Percentiles rank a stretch among this genome's conserved stretches.
Evolutionary conservation across 2,888 invertebrate species (phyloP).

Genomic region (Xanthorhoe spadicearia): DNA sequence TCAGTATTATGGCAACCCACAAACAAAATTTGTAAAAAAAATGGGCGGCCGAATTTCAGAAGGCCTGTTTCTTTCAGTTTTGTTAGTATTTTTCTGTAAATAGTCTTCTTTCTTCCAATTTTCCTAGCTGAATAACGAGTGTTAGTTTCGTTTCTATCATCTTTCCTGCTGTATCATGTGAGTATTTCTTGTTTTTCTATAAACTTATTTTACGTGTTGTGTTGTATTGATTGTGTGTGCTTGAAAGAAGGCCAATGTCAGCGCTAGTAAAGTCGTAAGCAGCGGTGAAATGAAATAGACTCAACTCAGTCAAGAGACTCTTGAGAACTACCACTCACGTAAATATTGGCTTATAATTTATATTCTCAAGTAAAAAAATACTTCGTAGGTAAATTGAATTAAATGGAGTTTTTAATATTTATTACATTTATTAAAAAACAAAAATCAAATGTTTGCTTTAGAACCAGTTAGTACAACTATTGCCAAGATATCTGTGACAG

Average conservation of each 20-base stretch:
- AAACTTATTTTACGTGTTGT: constrained; percentile 40
- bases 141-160: constrained; percentile 57
- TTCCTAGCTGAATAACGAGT: constrained; percentile 51
- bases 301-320: not conserved
- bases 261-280: constrained; percentile 41
- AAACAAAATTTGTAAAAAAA: constrained; percentile 60
- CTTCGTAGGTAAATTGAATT: no score
- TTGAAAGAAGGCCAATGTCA: constrained; percentile 77
- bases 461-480: not conserved
- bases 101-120: constrained; percentile 44
- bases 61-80: constrained; percentile 55
- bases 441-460: not conserved
- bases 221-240: constrained; percentile 72
- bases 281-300: constrained; percentile 45
- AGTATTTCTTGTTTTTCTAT: constrained; percentile 27
- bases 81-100: constrained; percentile 57
- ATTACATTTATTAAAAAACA: not conserved
- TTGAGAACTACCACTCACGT: not conserved
- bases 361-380: no score
- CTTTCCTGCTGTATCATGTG: constrained; percentile 53
- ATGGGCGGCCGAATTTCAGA: constrained; percentile 66
- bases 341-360: not conserved
- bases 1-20: constrained; percentile 1
- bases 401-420: not conserved
- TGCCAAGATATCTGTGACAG: not conserved